Base-by-base conservation (phyloP, 2,113 vertebrate species). In the Grallaria varia region DNA sequence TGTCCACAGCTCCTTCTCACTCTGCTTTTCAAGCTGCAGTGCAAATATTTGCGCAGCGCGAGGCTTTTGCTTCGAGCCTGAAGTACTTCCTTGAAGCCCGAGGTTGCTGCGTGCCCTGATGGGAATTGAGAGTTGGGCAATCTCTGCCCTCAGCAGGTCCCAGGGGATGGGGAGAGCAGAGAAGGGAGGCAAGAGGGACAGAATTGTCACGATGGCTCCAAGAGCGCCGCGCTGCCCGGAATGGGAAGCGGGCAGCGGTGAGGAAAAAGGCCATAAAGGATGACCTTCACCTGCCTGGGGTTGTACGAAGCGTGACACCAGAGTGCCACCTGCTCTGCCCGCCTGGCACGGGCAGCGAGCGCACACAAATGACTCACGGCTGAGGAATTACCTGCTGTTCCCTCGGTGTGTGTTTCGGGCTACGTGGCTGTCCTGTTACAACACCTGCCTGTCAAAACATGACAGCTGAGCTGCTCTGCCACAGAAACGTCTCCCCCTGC, bases 321-420 rank as follows among this genome's bases (percentile, higher is more conserved):
- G 45, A 20, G 58, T n/a, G 55, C 71, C 80, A 93, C 89, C 74
- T 67, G 84, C 77, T 52, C 55, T 80, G 79, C 87, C 44, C 58
- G 91, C 74, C 94, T 82, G 77, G 23, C 42, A 6, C 63, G 74
- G 63, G 87, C 91, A 27, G 73, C 8, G 30, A 84, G 93, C 58
- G 94, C 91, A 94, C 93, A 96, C 86, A 78, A 14, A 9, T 95
- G 96, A 96, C 73, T 94, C 96, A 96, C 5, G 1, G 84, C 35
- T 49, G 83, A 95, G 96, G 93, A 95, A 96, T 95, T 95, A 93
- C 90, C 96, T 96, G 88, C 60, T 94, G 92, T 24, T 94, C 80
- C 73, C 92, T 86, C 16, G 8, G 75, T 12, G 35, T 63, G 94
- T 3, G 68, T 96, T 92, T 93, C 14, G 20, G 76, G 85, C 93